These are phyloP conservation scores for Bos taurus DNA, from an alignment of 2,113 vertebrate species.

Conservation along the genomic window DNA sequence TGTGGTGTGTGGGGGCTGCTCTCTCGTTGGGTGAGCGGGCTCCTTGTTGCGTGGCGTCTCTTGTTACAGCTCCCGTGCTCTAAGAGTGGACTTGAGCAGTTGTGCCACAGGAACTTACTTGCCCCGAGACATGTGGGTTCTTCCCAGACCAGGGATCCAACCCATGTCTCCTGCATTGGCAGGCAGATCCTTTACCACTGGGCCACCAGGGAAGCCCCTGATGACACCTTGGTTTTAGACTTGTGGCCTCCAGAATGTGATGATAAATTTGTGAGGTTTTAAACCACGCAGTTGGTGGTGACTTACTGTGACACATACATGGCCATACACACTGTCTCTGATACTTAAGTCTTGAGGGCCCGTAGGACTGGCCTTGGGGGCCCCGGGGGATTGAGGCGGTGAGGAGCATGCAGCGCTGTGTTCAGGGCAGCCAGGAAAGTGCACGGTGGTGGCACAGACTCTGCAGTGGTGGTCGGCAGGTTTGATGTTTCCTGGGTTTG, in stretches of 20 bases:
- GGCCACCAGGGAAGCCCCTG: background rate
- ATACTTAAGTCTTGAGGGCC: background rate
- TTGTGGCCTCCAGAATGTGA: background rate
- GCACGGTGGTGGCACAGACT: background rate
- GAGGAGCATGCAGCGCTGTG: background rate
- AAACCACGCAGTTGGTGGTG: background rate
- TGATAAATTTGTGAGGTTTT: background rate
- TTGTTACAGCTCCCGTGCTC: background rate
- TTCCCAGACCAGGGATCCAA: background rate
- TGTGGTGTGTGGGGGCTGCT: background rate
- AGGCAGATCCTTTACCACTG: background rate
- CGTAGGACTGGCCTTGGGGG: background rate
- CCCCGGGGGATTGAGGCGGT: background rate
- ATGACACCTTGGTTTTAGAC: background rate
- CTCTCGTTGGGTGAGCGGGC: background rate
- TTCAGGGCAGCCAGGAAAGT: background rate
- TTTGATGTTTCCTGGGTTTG: background rate
- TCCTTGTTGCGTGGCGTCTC: background rate
- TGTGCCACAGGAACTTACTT: background rate
- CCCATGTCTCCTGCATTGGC: background rate
- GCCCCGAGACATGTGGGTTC: background rate
- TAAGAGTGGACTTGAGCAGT: background rate
- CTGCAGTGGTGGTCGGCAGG: background rate
- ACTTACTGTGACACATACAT: background rate
- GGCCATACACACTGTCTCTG: background rate